Conservation (phyloP, 2,888 invertebrate species). For the Mantis religiosa region DNA sequence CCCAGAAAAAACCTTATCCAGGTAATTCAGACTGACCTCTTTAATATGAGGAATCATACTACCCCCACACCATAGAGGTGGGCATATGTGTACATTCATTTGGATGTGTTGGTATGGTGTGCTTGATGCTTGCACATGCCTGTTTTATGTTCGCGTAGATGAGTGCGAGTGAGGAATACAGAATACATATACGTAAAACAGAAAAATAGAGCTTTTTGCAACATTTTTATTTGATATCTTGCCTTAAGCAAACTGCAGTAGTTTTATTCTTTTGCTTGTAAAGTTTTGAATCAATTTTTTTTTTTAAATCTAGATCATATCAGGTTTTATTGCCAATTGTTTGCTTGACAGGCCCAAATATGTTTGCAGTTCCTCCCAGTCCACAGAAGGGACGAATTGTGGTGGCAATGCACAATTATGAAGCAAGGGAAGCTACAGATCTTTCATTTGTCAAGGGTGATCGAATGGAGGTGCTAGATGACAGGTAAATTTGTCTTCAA, state of each 20-base stretch:
- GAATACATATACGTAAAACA: no score
- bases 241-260: background rate
- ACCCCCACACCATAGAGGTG: no score
- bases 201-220: no score
- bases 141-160: no score
- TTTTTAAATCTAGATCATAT: background rate
- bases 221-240: no score
- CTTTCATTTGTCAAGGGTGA: conserved; percentile 95
- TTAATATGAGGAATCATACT: no score
- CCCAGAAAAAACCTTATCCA: no score
- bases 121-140: no score
- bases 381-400: conserved; percentile 56
- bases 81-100: no score
- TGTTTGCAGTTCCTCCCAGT: conserved; percentile 12
- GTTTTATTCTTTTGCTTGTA: background rate
- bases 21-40: no score
- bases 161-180: no score
- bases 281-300: background rate
- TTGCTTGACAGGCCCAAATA: background rate
- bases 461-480: conserved; percentile 90
- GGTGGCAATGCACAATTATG: conserved; percentile 92
- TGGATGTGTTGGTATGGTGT: no score
- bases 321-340: background rate
- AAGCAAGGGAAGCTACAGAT: conserved; percentile 91
- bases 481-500: conserved; percentile 48